Evolutionary conservation across 2,797 vertebrate genomes (phyloP), one percentile per base, ranked within the genome.

Genomic region (Coregonus sp.): DNA sequence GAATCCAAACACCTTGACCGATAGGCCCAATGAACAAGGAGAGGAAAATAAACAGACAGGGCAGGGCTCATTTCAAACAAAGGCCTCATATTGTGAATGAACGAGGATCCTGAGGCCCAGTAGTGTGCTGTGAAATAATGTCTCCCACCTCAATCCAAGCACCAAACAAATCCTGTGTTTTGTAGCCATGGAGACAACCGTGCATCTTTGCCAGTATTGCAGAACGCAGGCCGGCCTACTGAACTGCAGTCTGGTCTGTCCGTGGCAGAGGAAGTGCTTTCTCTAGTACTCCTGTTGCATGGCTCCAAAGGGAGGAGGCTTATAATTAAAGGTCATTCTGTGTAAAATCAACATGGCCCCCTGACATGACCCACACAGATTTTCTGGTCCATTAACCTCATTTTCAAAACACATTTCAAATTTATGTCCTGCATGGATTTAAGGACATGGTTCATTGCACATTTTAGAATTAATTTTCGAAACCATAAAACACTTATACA

Each of bases 91-190:
- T 75, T 78, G 78, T 7, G 69, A 75, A 79, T 31, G 72, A 71
- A 81, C 77, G 78, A 59, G 73, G 29, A 76, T 84, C 75, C 71
- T 3, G 65, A 66, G 52, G 61, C 54, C 16, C 54, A 56, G 4
- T 4, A 12, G 2, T 16, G 50, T 69, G 68, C 69, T 66, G 72
- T 66, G 68, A 37, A 56, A 52, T 50, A 59, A 70, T 68, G 75
- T 76, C 74, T 81, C 68, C 79, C 18, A 77, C 80, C 35, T 79
- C 78, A 75, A 80, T 78, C 72, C 77, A 76, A 86, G 87, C 84
- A 86, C 87, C 84, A 94, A 93, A 86, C 91, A 94, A 89, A 89
- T 73, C 81, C 59, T 1, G 12, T 94, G 94, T 95, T 94, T 94
- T 85, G 91, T 94, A 87, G 78, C 89, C 66, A 37, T 73, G 83